A percentile compares a stretch with the other conserved stretches of the same genome.
Conservation (phyloP, 2,113 vertebrate genomes). For the Ceyx margarethae region DNA sequence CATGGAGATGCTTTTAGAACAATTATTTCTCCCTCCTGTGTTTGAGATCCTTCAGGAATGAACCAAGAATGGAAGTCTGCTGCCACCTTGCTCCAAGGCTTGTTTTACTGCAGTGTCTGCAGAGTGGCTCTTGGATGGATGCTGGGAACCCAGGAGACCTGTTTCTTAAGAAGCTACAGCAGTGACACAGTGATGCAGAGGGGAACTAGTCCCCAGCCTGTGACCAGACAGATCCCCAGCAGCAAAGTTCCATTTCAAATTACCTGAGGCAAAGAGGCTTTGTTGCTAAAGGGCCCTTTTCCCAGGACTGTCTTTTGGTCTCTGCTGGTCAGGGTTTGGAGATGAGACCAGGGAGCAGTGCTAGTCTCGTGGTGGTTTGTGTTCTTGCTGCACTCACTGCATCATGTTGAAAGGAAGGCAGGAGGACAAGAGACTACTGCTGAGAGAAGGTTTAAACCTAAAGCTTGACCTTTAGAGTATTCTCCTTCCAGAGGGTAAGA, state of each 20-base stretch:
- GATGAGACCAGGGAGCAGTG: background rate
- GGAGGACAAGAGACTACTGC: background rate
- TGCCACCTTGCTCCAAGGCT: conserved; percentile 50
- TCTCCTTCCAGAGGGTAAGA: background rate
- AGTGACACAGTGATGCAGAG: background rate
- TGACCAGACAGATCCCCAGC: background rate
- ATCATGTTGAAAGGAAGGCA: background rate
- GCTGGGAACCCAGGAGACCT: background rate
- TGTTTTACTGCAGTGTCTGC: background rate
- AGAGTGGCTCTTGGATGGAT: background rate
- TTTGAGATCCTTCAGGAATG: background rate
- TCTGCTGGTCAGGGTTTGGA: background rate
- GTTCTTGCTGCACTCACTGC: background rate
- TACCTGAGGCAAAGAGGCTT: background rate
- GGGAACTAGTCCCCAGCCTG: background rate
- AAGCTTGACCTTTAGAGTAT: background rate
- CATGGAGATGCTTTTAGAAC: background rate
- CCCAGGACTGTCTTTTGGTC: background rate
- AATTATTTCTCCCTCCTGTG: background rate
- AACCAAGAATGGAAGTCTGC: conserved; percentile 7
- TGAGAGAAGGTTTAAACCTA: background rate
- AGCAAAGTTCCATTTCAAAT: background rate
- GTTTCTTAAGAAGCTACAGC: background rate
- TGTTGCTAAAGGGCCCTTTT: background rate
- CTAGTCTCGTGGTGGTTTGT: background rate